Evolutionary conservation across 2,888 invertebrate species (phyloP), one percentile per base, ranked within the genome.

Genomic region (Drosophila longiperda): DNA sequence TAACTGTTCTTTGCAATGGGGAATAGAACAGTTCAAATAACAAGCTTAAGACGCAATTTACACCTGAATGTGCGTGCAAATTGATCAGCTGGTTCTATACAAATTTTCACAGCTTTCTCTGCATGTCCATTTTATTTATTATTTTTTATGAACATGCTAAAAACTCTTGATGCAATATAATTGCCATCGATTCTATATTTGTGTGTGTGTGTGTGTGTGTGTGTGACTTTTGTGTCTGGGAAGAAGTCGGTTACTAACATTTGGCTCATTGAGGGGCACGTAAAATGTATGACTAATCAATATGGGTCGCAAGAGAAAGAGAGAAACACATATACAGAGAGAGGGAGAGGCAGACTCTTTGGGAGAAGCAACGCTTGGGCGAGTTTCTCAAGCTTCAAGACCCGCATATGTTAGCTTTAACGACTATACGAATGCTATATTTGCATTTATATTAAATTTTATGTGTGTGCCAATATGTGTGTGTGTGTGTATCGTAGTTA

Each of bases 31-130:
- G 61, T 62, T 66, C 73, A 75, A 48, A 32, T 48, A 58, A 50
- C 32, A 36, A 58, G 15, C 42, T 40, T 36, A 7, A 60, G 42
- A 45, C 32, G 63, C 49, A 66, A 66, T 76, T 61, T 53, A 45
- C n/a, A 60, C 34, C 29, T 12, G 33, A 65, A 45, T 64, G 58
- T 66, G 63, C 57, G 60, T 69, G 76, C 53, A 66, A 68, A 76
- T 73, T 73, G 68, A 66, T 68, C 80, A 70, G 70, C 66, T 78
- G 72, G 83, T 82, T 82, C 81, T 82, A 67, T 62, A 60, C 36
- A 66, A 58, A 66, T 80, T 83, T 82, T 83, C 82, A 73, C 82
- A 82, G 81, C 82, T 82, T 82, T 82, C 82, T 73, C 82, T 67
- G 59, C 29, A 65, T 71, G 76, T 66, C 62, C 68, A 69, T 1